Base-by-base conservation (phyloP, 2,797 vertebrate genomes). In the Adrianichthys oophorus region DNA sequence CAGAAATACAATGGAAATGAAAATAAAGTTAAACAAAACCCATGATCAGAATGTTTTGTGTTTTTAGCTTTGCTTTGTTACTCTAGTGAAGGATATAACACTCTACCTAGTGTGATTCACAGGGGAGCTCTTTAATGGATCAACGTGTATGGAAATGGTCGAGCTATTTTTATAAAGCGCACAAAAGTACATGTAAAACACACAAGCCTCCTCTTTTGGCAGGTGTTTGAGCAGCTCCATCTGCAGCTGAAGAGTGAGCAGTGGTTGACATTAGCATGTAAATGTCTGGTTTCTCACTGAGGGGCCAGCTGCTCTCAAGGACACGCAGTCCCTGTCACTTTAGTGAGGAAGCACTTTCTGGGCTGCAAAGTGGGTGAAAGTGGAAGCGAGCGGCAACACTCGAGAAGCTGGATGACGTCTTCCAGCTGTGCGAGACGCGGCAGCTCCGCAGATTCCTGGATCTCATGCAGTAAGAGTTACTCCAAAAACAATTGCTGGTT, bases 191-290 rank as follows among this genome's bases (percentile, higher is more conserved):
- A 74, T 70, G 43, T 71, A 56, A 16, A 65, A 64, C 70, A 84
- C 68, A 78, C 80, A 85, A 77, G 78, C 77, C 74, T 71, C 50
- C 24, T 24, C 52, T 48, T 37, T 53, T 4, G 54, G 58, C 69
- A 68, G 71, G 76, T 74, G 72, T 68, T 50, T 76, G 74, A 80
- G 78, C 65, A 65, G 79, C 61, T 84, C 70, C 79, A 75, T 76
- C 76, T 76, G 79, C 81, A 48, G 74, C 56, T 78, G 66, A 78
- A 62, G 78, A 77, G 77, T 29, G 68, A 75, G 79, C 85, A 80
- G 80, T 60, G 81, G 84, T 80, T 79, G 65, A 82, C 83, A 89
- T 90, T 85, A 85, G 69, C 80, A 85, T 87, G 85, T 83, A 88
- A 89, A 89, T 88, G 81, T 74, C 53, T 41, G 76, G 70, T 77